Evolutionary conservation across 35 echinoderm and acorn worm species (phyloP).

Genomic region (Apostichopus californicus): DNA sequence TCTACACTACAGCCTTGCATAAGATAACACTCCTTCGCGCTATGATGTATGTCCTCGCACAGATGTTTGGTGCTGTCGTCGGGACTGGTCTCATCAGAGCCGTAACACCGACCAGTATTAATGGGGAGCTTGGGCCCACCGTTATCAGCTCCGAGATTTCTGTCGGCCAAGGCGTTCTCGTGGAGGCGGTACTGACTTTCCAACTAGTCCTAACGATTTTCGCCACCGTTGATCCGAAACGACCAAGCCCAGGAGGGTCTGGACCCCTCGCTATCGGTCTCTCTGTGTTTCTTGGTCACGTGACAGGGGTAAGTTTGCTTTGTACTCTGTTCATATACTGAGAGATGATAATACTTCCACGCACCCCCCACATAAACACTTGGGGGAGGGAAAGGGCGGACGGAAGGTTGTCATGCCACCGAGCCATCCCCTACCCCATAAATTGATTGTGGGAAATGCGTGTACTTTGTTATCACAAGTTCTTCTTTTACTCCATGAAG

Average conservation of each 20-base stretch:
- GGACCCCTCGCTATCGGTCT: conserved; percentile 85
- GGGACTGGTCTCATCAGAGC: conserved; percentile 65
- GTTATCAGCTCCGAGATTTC: conserved; percentile 30
- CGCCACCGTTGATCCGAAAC: conserved; percentile 81
- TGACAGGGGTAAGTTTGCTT: conserved; percentile 71
- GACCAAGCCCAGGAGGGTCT: conserved; percentile 75
- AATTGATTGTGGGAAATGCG: too few relatives aligned
- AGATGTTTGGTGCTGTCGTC: conserved; percentile 69
- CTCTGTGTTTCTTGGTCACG: conserved; percentile 80
- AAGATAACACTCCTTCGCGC: conserved; percentile 63
- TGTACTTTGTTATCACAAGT: too few relatives aligned
- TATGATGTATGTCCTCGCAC: conserved; percentile 72
- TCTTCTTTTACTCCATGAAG: too few relatives aligned
- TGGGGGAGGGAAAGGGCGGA: too few relatives aligned
- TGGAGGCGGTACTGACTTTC: conserved; percentile 79
- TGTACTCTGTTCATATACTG: too few relatives aligned
- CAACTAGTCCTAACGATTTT: conserved; percentile 92
- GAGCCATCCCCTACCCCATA: too few relatives aligned
- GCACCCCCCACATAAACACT: too few relatives aligned
- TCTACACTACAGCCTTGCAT: conserved; percentile 34
- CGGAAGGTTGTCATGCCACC: too few relatives aligned
- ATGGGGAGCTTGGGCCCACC: conserved; percentile 51
- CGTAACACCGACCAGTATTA: conserved; percentile 48
- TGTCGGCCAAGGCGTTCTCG: conserved; percentile 64
- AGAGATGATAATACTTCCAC: too few relatives aligned